These are phyloP conservation scores for Triplophysa bombifrons DNA, from an alignment of 2,797 vertebrate species.

Conservation along the genomic window DNA sequence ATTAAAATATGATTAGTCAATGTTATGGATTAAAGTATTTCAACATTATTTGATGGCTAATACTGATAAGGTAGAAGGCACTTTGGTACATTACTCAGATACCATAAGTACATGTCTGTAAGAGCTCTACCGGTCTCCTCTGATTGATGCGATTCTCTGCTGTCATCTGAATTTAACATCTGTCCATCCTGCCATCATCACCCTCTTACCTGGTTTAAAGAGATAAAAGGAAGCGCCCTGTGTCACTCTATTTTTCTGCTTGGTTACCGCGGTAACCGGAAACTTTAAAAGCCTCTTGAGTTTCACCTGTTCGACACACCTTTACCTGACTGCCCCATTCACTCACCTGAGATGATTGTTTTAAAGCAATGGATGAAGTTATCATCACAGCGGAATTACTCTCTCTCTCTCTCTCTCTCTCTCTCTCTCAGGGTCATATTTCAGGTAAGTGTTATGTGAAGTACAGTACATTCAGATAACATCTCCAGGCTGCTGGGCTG, in stretches of 20 bases:
- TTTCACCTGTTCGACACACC: conserved; percentile 39
- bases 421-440: conserved; percentile 4
- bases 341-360: background rate
- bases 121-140: background rate
- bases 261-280: conserved; percentile 21
- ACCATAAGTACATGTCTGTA: background rate
- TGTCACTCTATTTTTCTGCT: conserved; percentile 3
- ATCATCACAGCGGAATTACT: conserved; percentile 3
- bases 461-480: conserved; percentile 5
- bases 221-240: conserved; percentile 32
- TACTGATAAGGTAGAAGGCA: no score
- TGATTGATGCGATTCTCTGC: background rate
- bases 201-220: background rate
- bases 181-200: conserved; percentile 7
- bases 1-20: no score
- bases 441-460: conserved; percentile 34
- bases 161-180: background rate
- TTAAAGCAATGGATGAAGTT: conserved; percentile 7
- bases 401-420: background rate
- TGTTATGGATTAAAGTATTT: no score
- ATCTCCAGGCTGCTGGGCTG: conserved; percentile 3
- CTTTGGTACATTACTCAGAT: no score
- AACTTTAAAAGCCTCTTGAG: conserved; percentile 31
- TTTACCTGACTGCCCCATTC: conserved; percentile 20
- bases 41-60: no score